Base-by-base conservation (phyloP, 2,113 vertebrate species). In the Silurus meridionalis region DNA sequence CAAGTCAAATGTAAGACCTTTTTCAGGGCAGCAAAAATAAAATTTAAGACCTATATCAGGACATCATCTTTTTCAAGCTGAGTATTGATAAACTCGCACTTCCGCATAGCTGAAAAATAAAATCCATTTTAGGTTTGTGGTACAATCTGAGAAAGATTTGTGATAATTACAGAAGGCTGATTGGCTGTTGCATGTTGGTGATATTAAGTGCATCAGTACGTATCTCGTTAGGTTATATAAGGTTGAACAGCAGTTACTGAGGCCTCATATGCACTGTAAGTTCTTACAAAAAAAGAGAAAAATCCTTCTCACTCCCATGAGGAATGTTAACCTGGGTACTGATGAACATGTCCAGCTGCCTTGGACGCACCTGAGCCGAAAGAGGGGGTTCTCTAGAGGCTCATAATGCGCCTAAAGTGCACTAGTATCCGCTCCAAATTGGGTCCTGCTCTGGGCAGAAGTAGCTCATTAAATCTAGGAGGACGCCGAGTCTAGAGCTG, bases 371-470 rank as follows among this genome's bases (percentile, higher is more conserved):
- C 71, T 83, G 58, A 83, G 80, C 74, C n/a, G 46, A 46, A 37
- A 37, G 37, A 64, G 75, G 46, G 75, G 15, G 1, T 23, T 80
- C 84, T 84, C 82, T n/a, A 46, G 77, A 69, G 19, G 13, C 85
- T 84, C n/a, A 53, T 82, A 77, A 80, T 64, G 8, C 77, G 53
- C n/a, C 57, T 81, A 50, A 89, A 84, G 60, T 77, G 69, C 80
- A 77, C 52, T 74, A 60, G 28, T 80, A 25, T 25, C 66, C 52
- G 58, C 61, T 75, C 61, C 1, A 53, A 88, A 78, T 19, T 21
- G 84, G 82, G 84, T 28, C 8, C 11, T 9, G n/a, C 53, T 72
- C 82, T 23, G 58, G 52, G 80, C 75, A 57, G 85, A 84, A 75
- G 75, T 13, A 61, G 58, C 61, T 81, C 74, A 82, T 84, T 84